phyloP scores from a whole-genome alignment of 2,113 vertebrate genomes.

The Gambusia holbrooki region DNA sequence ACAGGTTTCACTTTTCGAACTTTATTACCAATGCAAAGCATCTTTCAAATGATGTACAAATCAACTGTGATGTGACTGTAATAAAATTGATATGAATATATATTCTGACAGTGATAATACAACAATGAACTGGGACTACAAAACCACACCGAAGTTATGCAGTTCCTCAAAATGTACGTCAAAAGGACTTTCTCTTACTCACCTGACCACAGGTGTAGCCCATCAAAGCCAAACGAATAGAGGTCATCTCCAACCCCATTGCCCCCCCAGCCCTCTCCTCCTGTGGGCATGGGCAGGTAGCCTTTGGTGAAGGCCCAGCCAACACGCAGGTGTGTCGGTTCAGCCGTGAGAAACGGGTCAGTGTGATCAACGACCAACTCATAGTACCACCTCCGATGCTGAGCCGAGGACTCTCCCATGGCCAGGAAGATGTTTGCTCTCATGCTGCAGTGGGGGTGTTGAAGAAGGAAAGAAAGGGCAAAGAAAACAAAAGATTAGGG shows the following conservation, averaged over 20 bases:
- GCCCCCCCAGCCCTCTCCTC: constrained; percentile 90
- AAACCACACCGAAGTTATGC: too few species aligned
- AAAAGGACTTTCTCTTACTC: constrained; percentile 12
- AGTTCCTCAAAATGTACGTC: too few species aligned
- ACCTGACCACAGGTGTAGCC: constrained; percentile 96
- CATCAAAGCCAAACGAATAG: constrained; percentile 94
- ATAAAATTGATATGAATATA: background rate
- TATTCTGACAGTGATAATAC: too few species aligned
- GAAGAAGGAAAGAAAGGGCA: too few species aligned
- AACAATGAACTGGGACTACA: too few species aligned
- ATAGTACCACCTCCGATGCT: constrained; percentile 96
- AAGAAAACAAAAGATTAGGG: background rate
- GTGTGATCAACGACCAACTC: constrained; percentile 90
- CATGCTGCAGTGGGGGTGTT: constrained; percentile 80
- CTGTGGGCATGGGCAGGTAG: constrained; percentile 87
- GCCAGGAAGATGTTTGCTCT: constrained; percentile 92
- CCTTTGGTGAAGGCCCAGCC: constrained; percentile 92
- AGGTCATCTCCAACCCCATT: constrained; percentile 93
- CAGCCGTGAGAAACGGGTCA: constrained; percentile 88
- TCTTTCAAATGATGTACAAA: background rate
- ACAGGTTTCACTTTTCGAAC: too few species aligned
- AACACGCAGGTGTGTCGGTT: constrained; percentile 92
- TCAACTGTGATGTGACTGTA: background rate
- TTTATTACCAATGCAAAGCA: too few species aligned
- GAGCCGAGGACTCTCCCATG: constrained; percentile 88